phyloP scores from a whole-genome alignment of 2,888 invertebrate genomes.

The Stegana nigrithorax region DNA sequence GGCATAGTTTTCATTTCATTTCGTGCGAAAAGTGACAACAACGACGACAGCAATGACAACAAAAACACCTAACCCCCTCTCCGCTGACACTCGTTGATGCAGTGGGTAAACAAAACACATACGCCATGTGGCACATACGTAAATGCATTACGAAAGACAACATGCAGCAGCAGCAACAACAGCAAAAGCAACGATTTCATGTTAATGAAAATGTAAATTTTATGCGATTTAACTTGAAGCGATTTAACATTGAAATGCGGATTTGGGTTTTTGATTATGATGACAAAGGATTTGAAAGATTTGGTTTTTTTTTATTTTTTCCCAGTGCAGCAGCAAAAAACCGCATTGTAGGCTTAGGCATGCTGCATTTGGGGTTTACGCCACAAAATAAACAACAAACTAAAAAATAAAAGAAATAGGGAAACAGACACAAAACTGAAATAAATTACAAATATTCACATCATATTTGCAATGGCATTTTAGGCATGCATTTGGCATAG shows the following conservation, averaged over 20 bases:
- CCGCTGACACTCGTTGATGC: too few relatives aligned
- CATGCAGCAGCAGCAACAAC: not conserved
- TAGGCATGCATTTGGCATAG: too few relatives aligned
- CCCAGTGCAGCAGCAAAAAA: too few relatives aligned
- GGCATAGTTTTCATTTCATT: not conserved
- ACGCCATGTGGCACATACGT: too few relatives aligned
- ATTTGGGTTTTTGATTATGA: not conserved
- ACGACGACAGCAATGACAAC: too few relatives aligned
- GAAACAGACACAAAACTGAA: too few relatives aligned
- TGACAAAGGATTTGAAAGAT: conserved; percentile 4
- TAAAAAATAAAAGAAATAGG: not conserved
- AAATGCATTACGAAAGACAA: too few relatives aligned
- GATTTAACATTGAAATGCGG: conserved; percentile 9
- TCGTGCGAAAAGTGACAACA: not conserved
- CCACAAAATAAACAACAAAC: not conserved
- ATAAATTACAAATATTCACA: too few relatives aligned
- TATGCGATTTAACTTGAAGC: conserved; percentile 41
- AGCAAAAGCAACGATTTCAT: conserved; percentile 23
- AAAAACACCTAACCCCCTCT: conserved; percentile 50
- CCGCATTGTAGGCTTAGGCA: not conserved
- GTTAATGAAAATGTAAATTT: conserved; percentile 58
- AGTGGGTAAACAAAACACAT: not conserved
- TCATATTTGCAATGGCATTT: too few relatives aligned
- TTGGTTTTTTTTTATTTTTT: not conserved
- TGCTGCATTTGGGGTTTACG: not conserved